Evolutionary conservation across 2,113 vertebrate species (phyloP).

Genomic region (Chiloscyllium plagiosum): DNA sequence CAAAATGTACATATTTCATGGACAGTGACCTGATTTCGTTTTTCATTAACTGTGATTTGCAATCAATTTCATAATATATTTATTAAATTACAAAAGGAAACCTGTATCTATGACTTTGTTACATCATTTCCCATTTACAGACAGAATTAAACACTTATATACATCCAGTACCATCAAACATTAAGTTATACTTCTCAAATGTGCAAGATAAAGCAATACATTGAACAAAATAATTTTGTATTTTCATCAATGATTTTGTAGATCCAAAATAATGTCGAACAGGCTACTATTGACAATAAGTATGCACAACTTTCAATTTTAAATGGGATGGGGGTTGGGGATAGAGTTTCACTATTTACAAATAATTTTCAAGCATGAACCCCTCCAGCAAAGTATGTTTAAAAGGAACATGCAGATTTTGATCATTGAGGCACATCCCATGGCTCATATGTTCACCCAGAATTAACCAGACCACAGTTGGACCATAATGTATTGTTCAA

Average conservation of each 20-base stretch:
- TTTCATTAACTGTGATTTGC: conserved; percentile 65
- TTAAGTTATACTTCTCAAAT: conserved; percentile 69
- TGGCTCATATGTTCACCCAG: conserved; percentile 17
- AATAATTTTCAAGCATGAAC: conserved; percentile 47
- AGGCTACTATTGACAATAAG: conserved; percentile 66
- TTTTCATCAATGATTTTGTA: conserved; percentile 65
- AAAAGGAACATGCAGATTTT: conserved; percentile 40
- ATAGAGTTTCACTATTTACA: conserved; percentile 39
- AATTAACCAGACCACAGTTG: neutral
- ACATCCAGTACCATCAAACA: conserved; percentile 68
- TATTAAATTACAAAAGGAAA: conserved; percentile 74
- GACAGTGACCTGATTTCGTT: conserved; percentile 60
- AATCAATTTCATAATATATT: conserved; percentile 61
- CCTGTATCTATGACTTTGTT: conserved; percentile 60
- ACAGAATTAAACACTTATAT: conserved; percentile 64
- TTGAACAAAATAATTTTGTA: conserved; percentile 60
- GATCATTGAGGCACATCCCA: conserved; percentile 27
- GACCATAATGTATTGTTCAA: neutral
- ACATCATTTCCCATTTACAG: conserved; percentile 69
- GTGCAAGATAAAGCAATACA: conserved; percentile 75
- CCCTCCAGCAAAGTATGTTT: conserved; percentile 45
- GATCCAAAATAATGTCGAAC: conserved; percentile 56
- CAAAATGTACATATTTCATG: conserved; percentile 94
- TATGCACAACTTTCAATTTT: conserved; percentile 44
- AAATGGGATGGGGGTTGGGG: neutral